These are phyloP conservation scores for Macaria liturata DNA, from an alignment of 2,888 invertebrate genomes.

Conservation along the genomic window DNA sequence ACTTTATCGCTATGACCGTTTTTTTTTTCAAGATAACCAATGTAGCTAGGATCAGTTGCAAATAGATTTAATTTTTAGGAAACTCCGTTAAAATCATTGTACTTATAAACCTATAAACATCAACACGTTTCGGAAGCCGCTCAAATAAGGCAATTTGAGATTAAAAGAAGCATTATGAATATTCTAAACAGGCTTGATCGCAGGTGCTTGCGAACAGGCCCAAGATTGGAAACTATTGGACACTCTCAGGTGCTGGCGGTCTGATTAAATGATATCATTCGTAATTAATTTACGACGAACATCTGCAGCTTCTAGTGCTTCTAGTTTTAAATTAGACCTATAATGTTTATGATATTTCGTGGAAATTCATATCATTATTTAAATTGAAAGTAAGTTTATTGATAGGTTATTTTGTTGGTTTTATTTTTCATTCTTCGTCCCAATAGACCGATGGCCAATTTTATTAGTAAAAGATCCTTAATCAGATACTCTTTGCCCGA, in stretches of 20 bases:
- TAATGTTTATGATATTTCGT: neutral
- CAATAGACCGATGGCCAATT: too few species aligned
- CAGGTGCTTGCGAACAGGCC: constrained; percentile 27
- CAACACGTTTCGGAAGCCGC: constrained; percentile 27
- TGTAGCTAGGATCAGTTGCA: too few species aligned
- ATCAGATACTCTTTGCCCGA: too few species aligned
- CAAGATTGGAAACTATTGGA: constrained; percentile 21
- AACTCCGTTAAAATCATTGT: too few species aligned
- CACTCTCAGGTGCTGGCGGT: constrained; percentile 26
- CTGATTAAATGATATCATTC: constrained; percentile 27
- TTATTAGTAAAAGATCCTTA: too few species aligned
- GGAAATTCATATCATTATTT: neutral
- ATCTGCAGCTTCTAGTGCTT: constrained; percentile 19
- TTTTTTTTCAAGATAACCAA: too few species aligned
- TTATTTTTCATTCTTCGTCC: too few species aligned
- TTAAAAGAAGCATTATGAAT: constrained; percentile 17
- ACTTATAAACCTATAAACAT: constrained; percentile 13
- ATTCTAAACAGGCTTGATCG: constrained; percentile 19
- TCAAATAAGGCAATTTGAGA: constrained; percentile 27
- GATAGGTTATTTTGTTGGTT: too few species aligned
- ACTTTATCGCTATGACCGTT: too few species aligned
- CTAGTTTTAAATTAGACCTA: constrained; percentile 8
- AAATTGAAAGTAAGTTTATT: neutral
- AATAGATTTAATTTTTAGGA: too few species aligned
- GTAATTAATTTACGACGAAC: constrained; percentile 25